Evolutionary conservation across 2,888 invertebrate genomes (phyloP).

Genomic region (Crocallis elinguaria): DNA sequence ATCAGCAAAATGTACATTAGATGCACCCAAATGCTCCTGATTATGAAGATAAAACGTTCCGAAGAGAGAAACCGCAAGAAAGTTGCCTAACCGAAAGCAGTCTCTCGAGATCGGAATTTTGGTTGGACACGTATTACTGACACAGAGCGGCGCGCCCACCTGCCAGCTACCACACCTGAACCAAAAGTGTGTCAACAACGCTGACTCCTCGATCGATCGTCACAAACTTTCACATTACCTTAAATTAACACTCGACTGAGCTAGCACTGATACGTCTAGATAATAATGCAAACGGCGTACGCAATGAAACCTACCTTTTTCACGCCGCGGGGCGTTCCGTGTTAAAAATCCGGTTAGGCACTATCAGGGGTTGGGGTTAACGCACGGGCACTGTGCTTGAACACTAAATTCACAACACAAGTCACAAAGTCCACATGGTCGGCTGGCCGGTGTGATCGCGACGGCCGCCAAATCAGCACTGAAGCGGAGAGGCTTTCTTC

Average conservation of each 20-base stretch:
- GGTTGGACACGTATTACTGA: constrained; percentile 71
- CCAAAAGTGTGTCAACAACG: constrained; percentile 80
- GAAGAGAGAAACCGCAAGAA: constrained; percentile 58
- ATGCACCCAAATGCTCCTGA: constrained; percentile 7
- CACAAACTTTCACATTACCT: constrained; percentile 83
- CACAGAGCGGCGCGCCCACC: constrained; percentile 77
- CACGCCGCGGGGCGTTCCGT: constrained; percentile 73
- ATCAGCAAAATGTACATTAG: constrained; percentile 11
- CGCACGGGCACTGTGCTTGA: constrained; percentile 78
- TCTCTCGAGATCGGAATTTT: constrained; percentile 78
- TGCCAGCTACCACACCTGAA: constrained; percentile 77
- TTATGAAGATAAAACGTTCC: constrained; percentile 29
- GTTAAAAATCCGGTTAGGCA: constrained; percentile 79
- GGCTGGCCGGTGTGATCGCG: constrained; percentile 76
- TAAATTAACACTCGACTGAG: constrained; percentile 72
- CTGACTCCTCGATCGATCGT: constrained; percentile 77
- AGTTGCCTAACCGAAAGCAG: constrained; percentile 77
- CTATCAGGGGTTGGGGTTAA: constrained; percentile 82
- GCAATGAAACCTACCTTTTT: constrained; percentile 65
- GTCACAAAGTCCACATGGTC: constrained; percentile 76
- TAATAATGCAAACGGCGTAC: constrained; percentile 37
- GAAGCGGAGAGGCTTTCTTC: constrained; percentile 70
- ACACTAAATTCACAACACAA: constrained; percentile 79
- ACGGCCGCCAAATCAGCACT: constrained; percentile 81
- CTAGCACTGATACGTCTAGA: constrained; percentile 51